phyloP scores from a whole-genome alignment of 2,888 invertebrate genomes.

The Mythimna impura region DNA sequence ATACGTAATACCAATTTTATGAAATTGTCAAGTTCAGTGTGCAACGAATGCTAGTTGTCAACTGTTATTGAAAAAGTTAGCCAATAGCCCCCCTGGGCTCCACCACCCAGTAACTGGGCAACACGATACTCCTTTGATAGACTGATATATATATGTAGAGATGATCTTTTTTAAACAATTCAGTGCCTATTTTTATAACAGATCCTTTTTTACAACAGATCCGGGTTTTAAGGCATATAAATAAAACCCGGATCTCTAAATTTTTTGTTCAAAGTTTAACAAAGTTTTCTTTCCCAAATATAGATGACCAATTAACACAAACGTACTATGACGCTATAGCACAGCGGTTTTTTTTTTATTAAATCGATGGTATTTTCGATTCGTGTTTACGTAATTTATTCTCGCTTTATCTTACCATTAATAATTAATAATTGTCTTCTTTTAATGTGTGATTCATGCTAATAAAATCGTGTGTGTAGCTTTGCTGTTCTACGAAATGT shows the following conservation, averaged over 20 bases:
- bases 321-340: constrained; percentile 2
- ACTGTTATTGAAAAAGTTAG: no score
- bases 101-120: no score
- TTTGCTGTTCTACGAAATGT: neutral
- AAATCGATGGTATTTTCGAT: neutral
- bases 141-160: no score
- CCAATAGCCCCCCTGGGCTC: no score
- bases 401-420: neutral
- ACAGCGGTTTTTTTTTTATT: neutral
- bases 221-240: no score
- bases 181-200: no score
- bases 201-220: no score
- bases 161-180: no score
- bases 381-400: constrained; percentile 10
- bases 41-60: no score
- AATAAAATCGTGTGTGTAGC: neutral
- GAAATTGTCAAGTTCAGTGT: no score
- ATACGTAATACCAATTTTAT: no score
- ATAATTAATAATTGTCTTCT: constrained; percentile 7
- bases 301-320: constrained; percentile 7
- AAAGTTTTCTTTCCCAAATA: constrained; percentile 4
- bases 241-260: constrained; percentile 13
- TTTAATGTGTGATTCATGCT: neutral
- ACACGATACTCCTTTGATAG: no score
- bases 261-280: neutral